A percentile compares a stretch with the other conserved stretches of the same genome.
phyloP scores from a whole-genome alignment of 2,797 vertebrate genomes.

The Argya squamiceps region DNA sequence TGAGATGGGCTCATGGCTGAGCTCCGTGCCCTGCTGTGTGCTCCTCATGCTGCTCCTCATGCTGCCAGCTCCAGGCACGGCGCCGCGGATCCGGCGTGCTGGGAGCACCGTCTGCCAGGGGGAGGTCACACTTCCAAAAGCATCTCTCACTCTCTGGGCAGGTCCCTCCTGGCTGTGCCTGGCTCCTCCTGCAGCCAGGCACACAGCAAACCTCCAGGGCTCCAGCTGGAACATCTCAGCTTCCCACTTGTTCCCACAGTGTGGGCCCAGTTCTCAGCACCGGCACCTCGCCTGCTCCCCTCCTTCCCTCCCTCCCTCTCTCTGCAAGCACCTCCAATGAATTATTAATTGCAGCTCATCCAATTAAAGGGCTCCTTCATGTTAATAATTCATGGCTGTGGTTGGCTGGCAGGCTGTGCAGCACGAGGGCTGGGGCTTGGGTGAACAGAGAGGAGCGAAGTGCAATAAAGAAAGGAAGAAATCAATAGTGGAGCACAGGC shows the following conservation, averaged over 20 bases:
- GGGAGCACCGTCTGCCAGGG: neutral
- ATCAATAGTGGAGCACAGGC: conserved; percentile 63
- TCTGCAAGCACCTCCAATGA: conserved; percentile 24
- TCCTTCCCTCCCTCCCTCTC: neutral
- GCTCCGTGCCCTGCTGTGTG: neutral
- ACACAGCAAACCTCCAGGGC: neutral
- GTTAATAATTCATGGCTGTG: conserved; percentile 60
- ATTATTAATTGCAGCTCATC: conserved; percentile 67
- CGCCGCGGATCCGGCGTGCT: neutral
- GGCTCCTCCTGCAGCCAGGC: neutral
- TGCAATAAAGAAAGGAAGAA: conserved; percentile 63
- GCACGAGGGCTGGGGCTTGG: neutral
- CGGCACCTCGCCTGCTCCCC: neutral
- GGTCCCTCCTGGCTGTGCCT: neutral
- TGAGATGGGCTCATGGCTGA: neutral
- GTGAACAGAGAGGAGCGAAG: conserved; percentile 42
- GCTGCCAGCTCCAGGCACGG: neutral
- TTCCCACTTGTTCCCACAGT: neutral
- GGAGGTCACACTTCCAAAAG: neutral
- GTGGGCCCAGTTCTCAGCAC: neutral
- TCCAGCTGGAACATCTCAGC: neutral
- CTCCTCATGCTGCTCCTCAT: neutral
- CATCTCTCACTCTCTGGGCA: neutral
- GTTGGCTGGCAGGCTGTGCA: conserved; percentile 43
- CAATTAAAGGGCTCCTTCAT: conserved; percentile 50